phyloP scores from a whole-genome alignment of 2,113 vertebrate genomes.

The Aptenodytes patagonicus region DNA sequence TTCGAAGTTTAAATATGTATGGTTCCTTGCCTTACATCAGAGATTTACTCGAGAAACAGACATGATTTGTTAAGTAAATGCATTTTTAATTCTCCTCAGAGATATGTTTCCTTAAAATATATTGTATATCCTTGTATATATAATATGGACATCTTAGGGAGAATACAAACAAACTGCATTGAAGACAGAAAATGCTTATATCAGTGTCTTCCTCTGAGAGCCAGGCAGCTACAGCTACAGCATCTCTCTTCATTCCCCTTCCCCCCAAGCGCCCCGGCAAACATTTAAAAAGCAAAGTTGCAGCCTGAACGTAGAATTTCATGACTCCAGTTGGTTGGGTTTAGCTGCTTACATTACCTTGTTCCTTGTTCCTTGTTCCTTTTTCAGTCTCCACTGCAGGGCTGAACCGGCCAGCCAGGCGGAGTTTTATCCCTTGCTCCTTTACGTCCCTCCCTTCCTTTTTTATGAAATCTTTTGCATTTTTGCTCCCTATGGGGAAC shows the following conservation, averaged over 20 bases:
- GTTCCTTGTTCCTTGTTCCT: not conserved
- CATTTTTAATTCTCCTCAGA: not conserved
- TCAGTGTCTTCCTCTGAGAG: not conserved
- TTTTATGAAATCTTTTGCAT: not conserved
- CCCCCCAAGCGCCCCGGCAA: not conserved
- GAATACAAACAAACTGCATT: not conserved
- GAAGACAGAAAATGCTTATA: not conserved
- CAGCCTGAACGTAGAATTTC: not conserved
- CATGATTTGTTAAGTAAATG: constrained; percentile 1
- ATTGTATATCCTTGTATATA: not conserved
- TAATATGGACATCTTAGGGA: not conserved
- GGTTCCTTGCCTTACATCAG: not conserved
- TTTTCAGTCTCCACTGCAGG: not conserved
- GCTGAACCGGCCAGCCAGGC: accelerated
- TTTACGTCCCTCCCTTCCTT: not conserved
- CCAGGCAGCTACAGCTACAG: not conserved
- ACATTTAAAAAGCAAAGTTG: not conserved
- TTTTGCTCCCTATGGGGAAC: not conserved
- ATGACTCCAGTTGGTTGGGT: accelerated
- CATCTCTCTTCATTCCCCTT: not conserved
- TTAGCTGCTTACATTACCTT: not conserved
- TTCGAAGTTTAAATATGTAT: not conserved
- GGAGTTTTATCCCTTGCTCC: not conserved
- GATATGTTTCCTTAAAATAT: not conserved
- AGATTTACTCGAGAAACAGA: constrained; percentile 2